Percentiles rank a stretch among this genome's conserved stretches.
Conservation (phyloP, 2,888 invertebrate genomes). For the Cinara cedri region DNA sequence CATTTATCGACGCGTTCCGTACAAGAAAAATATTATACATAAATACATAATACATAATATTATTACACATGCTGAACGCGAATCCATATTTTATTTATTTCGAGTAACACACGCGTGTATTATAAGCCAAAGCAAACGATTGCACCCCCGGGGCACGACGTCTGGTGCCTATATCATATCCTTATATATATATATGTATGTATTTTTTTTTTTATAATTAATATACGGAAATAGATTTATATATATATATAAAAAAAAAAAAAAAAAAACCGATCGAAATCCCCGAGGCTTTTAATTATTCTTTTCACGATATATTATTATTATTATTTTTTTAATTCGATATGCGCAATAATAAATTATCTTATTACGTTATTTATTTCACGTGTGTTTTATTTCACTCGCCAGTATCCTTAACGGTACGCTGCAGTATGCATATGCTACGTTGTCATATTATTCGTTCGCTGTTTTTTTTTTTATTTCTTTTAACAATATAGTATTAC, state of each 20-base stretch:
- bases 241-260: neutral
- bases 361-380: slow-evolving; percentile 31
- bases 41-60: neutral
- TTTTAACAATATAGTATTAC: neutral
- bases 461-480: neutral
- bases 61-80: no score
- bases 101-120: neutral
- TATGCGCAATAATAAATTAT: slow-evolving; percentile 34
- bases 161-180: neutral
- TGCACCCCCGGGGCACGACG: slow-evolving; percentile 2
- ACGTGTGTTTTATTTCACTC: neutral
- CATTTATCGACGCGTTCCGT: neutral
- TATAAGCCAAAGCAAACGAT: neutral
- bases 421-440: neutral
- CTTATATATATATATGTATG: neutral
- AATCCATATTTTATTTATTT: neutral
- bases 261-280: neutral
- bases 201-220: neutral
- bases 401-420: neutral
- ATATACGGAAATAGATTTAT: slow-evolving; percentile 8
- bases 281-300: slow-evolving; percentile 28
- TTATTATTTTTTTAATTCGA: neutral
- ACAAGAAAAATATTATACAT: neutral
- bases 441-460: neutral
- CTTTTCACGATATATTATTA: neutral